phyloP scores from a whole-genome alignment of 2,888 invertebrate genomes.

The Hermaeophaga mercurialis region DNA sequence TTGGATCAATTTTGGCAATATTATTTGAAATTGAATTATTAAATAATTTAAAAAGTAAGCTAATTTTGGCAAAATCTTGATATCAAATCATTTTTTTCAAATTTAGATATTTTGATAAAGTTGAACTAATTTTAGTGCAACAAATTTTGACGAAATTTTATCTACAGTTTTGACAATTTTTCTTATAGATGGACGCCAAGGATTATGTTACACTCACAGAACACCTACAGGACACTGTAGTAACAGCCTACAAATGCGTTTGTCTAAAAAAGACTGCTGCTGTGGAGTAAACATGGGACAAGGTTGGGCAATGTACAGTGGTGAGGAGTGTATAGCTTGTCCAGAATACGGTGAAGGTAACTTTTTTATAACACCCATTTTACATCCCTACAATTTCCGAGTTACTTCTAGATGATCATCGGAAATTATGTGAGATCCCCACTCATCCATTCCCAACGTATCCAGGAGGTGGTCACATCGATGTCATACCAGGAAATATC shows the following conservation, averaged over 20 bases:
- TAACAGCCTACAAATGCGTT: slow-evolving; percentile 68
- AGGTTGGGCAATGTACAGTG: slow-evolving; percentile 67
- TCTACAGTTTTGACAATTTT: not conserved
- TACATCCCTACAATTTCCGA: not conserved
- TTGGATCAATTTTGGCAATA: too few relatives aligned
- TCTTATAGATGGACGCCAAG: slow-evolving; percentile 74
- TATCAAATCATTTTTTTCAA: too few relatives aligned
- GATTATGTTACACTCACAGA: slow-evolving; percentile 74
- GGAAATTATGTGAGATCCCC: slow-evolving; percentile 50
- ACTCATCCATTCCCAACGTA: slow-evolving; percentile 24
- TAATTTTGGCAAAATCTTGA: too few relatives aligned
- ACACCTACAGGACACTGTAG: slow-evolving; percentile 72
- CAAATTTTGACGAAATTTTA: too few relatives aligned
- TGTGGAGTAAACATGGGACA: slow-evolving; percentile 86
- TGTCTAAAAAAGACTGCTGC: slow-evolving; percentile 84
- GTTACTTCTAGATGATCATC: slow-evolving; percentile 51
- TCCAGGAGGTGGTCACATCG: slow-evolving; percentile 24
- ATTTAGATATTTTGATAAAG: too few relatives aligned
- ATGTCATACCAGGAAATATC: slow-evolving; percentile 25
- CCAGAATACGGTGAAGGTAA: slow-evolving; percentile 66
- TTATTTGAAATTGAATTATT: too few relatives aligned
- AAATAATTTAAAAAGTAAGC: too few relatives aligned
- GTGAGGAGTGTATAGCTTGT: slow-evolving; percentile 77
- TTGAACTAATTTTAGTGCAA: too few relatives aligned
- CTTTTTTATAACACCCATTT: too few relatives aligned